Evolutionary conservation across 1,140 invertebrate genomes (phyloP), one percentile per base, ranked within the genome.

Genomic region (Theocolax elegans): DNA sequence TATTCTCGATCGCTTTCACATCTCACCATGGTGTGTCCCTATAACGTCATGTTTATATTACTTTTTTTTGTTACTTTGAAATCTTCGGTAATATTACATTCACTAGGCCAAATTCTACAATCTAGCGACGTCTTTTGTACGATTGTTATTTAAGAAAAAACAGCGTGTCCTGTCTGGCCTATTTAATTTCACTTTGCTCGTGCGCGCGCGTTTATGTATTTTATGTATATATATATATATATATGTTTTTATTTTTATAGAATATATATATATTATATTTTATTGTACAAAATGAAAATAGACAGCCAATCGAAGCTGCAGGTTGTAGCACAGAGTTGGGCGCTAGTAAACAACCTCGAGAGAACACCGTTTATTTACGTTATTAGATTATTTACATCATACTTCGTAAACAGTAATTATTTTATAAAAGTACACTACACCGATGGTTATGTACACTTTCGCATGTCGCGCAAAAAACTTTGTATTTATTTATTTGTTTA

Each of bases 81-180:
- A 49, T n/a, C 42, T 58, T 48, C n/a, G 7, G 1, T 54, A 35
- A 46, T 29, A 54, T 25, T 58, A 48, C 48, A 62, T 31, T 72
- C 49, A 27, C 74, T 77, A 75, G 74, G 76, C 74, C 72, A 74
- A 63, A 67, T 69, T 74, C 60, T 54, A 53, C 53, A 51, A 67
- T 72, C 65, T 72, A 72, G 44, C 66, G 67, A 72, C 35, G 31
- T 63, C 25, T 35, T 53, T 72, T 64, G 49, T 72, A 67, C 56
- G 71, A 44, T 63, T 63, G 19, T 60, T 60, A 40, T 53, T 42
- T 56, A 56, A 66, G 56, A 67, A 56, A 67, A 56, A 72, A 67
- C 38, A 67, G 48, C 23, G 15, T 67, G n/a, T n/a, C n/a, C n/a
- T n/a, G n/a, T n/a, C n/a, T n/a, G n/a, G n/a, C n/a, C 15, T 19